Evolutionary conservation across 1,140 invertebrate genomes (phyloP).

Genomic region (Drosophila lacteicornis): DNA sequence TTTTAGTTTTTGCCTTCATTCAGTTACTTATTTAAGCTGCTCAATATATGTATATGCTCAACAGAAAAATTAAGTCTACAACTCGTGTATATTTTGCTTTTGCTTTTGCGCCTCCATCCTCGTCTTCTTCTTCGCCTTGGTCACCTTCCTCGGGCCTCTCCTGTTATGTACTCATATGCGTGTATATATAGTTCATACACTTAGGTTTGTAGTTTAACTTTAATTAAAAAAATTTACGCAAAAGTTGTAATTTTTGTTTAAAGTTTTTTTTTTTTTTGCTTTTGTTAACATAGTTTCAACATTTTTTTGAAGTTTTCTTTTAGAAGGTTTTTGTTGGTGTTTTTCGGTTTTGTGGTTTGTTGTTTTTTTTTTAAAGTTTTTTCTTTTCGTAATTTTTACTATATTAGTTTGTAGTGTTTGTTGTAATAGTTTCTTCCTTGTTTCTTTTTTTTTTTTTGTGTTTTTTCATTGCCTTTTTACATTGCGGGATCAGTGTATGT

Average conservation of each 20-base stretch:
- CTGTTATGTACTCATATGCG: conserved; percentile 24
- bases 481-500: conserved; percentile 50
- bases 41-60: conserved; percentile 38
- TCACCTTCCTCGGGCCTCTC: conserved; percentile 24
- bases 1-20: conserved; percentile 15
- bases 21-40: conserved; percentile 48
- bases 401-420: conserved; percentile 63
- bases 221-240: conserved; percentile 53
- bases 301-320: conserved; percentile 54
- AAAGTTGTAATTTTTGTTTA: conserved; percentile 43
- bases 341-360: conserved; percentile 49
- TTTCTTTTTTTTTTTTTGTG: conserved; percentile 29
- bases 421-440: conserved; percentile 69
- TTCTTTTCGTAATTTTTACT: conserved; percentile 58
- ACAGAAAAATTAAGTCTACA: conserved; percentile 60
- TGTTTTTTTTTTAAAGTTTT: conserved; percentile 33
- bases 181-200: conserved; percentile 22
- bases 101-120: conserved; percentile 9
- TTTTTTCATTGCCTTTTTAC: conserved; percentile 65
- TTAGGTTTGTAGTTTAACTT: conserved; percentile 30
- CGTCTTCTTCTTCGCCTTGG: conserved; percentile 6
- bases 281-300: conserved; percentile 72
- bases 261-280: conserved; percentile 23
- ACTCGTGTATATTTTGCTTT: conserved; percentile 51
- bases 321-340: conserved; percentile 58